Base-by-base conservation (phyloP, 2,797 vertebrate species). In the Synanceia verrucosa region DNA sequence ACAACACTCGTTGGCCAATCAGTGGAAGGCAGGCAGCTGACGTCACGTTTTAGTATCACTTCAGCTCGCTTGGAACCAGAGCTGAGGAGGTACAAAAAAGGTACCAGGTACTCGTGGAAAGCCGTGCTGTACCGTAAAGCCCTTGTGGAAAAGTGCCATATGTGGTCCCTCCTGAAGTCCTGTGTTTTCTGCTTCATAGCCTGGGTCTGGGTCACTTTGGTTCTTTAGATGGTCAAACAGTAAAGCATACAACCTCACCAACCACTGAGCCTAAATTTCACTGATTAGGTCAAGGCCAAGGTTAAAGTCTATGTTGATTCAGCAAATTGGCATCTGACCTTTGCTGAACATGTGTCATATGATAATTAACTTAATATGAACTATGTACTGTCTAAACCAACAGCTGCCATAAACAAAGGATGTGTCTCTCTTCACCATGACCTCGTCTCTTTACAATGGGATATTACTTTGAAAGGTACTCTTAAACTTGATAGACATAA, bases 241-340 rank as follows among this genome's bases (percentile, higher is more conserved):
- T 1, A 23, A 63, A 46, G 9, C 3, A 53, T 4, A 51, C 6
- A 57, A 16, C 4, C 7, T 28, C 9, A 41, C 52, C 29, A 39
- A 53, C 37, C 31, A 18, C n/a, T 21, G 26, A 26, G 18, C 8
- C 28, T 47, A 11, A 0, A 3, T 9, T 46, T 16, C 33, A 29
- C 46, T 28, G 33, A 34, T 33, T 2, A 28, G 55, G 50, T 70
- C 65, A 81, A 34, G 64, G 64, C 66, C 34, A 76, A 28, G 41
- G 37, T 71, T 34, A 63, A 26, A 11, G 19, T 50, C 26, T 65
- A 7, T 58, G 70, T 36, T 23, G 21, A 69, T 61, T 70, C 60
- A 60, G 56, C 61, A 56, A 51, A 62, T 43, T 16, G 24, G 24
- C 9, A 23, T 41, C 13, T 50, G 39, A 60, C 57, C 47, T 44